Base-by-base conservation (phyloP, 2,113 vertebrate species). In the Gorsachius goisagi region DNA sequence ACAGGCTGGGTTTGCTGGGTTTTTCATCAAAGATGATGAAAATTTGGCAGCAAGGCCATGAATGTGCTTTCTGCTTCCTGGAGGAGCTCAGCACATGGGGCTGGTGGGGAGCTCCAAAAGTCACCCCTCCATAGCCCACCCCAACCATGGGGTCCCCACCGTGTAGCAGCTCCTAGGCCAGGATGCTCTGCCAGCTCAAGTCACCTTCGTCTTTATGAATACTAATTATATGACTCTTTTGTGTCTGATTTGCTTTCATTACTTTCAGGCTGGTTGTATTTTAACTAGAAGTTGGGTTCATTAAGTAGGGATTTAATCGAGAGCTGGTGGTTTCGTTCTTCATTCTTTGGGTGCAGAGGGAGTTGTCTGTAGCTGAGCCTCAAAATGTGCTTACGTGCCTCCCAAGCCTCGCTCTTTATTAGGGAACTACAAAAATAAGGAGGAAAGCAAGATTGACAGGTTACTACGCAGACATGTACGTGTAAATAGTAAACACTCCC, bases 241-340 rank as follows among this genome's bases (percentile, higher is more conserved):
- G 47, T 59, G 55, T 67, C 12, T 5, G 60, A 33, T 75, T 81
- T 75, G 60, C 39, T 75, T 49, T 49, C 35, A 5, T 45, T 41
- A 5, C 53, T 93, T 72, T 53, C 41, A 53, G 68, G 8, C 62
- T 89, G 81, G n/a, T 53, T 89, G 39, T 58, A 18, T 85, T 95
- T 93, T 91, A 76, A 87, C 60, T 77, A 47, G 58, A 74, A 91
- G 39, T 87, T 64, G 76, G 79, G 80, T 96, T 95, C 84, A 62
- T 95, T 94, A 92, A 82, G 64, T 71, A 69, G 66, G 66, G 69
- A 79, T 93, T 94, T 92, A 86, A 83, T 92, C 3, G 2, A 66
- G 91, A 86, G 64, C 82, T 69, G 68, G 47, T 92, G 75, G 63
- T 89, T 92, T 91, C 1, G 2, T 71, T 85, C 74, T 35, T 92